Base-by-base conservation (phyloP, 1,140 invertebrate species). In the Bradysia coprophila region DNA sequence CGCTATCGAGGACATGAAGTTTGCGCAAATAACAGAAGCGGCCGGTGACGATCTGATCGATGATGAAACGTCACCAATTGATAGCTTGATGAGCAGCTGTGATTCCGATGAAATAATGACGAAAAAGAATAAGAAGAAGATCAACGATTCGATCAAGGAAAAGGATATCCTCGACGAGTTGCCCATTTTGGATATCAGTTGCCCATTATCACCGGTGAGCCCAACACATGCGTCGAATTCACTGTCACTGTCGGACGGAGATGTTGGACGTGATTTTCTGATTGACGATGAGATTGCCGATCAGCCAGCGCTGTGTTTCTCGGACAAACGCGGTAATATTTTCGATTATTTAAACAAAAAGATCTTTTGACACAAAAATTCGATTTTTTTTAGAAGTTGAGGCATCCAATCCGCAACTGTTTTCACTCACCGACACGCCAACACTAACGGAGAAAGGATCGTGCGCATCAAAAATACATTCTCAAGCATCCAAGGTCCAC, bases 211-310 rank as follows among this genome's bases (percentile, higher is more conserved):
- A 28, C 78, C 80, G 0, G 78, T 75, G 8, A 81, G 79, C 0
- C 80, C 80, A 2, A 83, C 78, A 1, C 80, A 82, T 45, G 78
- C 74, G 1, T 81, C 79, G 0, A 80, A 78, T 45, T 84, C 81
- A 1, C 56, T 83, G 2, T 80, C 76, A 5, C 57, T 81, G 13
- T 80, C 78, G 0, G 72, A 81, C 42, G 73, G 71, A 4, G 71
- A 76, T 44, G 74, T 75, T 37, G 76, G 77, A 32, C 67, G 78
- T 42, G 73, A 77, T 51, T 81, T 75, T 62, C 72, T 84, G 33
- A 83, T 85, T 45, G 87, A 91, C 52, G 87, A 91, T 50, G 87
- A 91, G 59, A 90, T 90, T 38, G 81, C 81, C 10, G 87, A 91
- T 61, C 87, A 91, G 55, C 87, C 87, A 9, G 84, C 76, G 0